Percentiles rank a stretch among this genome's conserved stretches.
Conservation (phyloP, 2,888 invertebrate genomes). For the Ptychoptera albimana region DNA sequence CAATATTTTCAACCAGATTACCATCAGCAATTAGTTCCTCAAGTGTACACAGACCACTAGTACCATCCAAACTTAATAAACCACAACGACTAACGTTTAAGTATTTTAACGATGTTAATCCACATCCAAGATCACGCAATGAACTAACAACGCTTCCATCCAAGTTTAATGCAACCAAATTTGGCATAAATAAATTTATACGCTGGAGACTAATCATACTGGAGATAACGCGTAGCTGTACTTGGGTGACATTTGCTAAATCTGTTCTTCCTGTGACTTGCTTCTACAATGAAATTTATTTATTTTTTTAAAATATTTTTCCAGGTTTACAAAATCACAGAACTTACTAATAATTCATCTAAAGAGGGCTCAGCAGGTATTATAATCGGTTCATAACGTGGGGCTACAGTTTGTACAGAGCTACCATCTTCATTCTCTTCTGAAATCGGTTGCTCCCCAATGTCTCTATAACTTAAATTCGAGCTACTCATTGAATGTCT, state of each 20-base stretch:
- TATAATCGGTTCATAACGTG: conserved; percentile 38
- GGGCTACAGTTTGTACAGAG: conserved; percentile 14
- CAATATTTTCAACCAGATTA: conserved; percentile 44
- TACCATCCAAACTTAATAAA: conserved; percentile 47
- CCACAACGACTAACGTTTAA: conserved; percentile 47
- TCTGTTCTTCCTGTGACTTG: conserved; percentile 31
- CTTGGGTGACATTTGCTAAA: conserved; percentile 35
- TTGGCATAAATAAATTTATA: conserved; percentile 43
- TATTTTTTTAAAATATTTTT: neutral
- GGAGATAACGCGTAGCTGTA: conserved; percentile 47
- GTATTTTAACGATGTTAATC: conserved; percentile 34
- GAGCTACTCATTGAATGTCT: conserved; percentile 1
- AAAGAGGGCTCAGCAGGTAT: conserved; percentile 40
- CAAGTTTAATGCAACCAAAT: conserved; percentile 40
- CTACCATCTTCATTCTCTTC: conserved; percentile 15
- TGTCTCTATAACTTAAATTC: conserved; percentile 1
- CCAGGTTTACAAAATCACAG: neutral
- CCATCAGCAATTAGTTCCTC: conserved; percentile 44
- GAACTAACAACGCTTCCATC: conserved; percentile 52
- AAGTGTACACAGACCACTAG: conserved; percentile 43
- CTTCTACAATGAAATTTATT: conserved; percentile 18
- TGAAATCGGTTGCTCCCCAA: neutral
- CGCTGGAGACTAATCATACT: conserved; percentile 46
- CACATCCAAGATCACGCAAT: conserved; percentile 50
- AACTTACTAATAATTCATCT: conserved; percentile 39